Evolutionary conservation across 2,888 invertebrate species (phyloP).

Genomic region (Drosophila greeni): DNA sequence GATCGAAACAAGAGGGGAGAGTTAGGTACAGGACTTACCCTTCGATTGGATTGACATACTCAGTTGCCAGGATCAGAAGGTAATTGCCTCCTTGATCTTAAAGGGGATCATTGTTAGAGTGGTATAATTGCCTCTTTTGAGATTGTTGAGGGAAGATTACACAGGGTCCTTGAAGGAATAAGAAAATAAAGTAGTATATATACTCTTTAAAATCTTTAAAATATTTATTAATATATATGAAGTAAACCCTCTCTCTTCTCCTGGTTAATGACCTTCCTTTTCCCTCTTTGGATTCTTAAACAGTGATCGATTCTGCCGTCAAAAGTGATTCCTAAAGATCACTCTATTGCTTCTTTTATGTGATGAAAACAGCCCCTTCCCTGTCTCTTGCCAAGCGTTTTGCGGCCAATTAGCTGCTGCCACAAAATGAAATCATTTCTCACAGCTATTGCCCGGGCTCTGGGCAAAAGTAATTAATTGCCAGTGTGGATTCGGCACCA

Average conservation of each 20-base stretch:
- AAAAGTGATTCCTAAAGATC: constrained; percentile 12
- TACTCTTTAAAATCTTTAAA: too few relatives aligned
- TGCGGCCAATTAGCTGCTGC: constrained; percentile 63
- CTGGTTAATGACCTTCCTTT: constrained; percentile 1
- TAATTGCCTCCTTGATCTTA: constrained; percentile 1
- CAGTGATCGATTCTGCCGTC: not conserved
- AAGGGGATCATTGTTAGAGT: not conserved
- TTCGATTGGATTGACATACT: constrained; percentile 17
- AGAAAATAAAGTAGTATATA: too few relatives aligned
- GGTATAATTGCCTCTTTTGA: constrained; percentile 7
- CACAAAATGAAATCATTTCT: constrained; percentile 74
- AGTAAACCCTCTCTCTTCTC: too few relatives aligned
- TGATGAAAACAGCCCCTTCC: not conserved
- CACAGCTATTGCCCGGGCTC: constrained; percentile 57
- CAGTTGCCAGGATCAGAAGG: not conserved
- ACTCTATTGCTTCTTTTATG: constrained; percentile 16
- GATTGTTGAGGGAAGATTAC: not conserved
- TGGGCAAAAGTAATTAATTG: constrained; percentile 65
- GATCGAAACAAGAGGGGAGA: not conserved
- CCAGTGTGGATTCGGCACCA: constrained; percentile 26
- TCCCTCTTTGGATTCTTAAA: too few relatives aligned
- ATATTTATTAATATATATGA: too few relatives aligned
- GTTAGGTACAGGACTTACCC: not conserved
- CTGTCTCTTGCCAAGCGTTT: constrained; percentile 7
- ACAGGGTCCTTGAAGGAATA: not conserved